phyloP scores from a whole-genome alignment of 2,888 invertebrate species.

The Seira ritae region DNA sequence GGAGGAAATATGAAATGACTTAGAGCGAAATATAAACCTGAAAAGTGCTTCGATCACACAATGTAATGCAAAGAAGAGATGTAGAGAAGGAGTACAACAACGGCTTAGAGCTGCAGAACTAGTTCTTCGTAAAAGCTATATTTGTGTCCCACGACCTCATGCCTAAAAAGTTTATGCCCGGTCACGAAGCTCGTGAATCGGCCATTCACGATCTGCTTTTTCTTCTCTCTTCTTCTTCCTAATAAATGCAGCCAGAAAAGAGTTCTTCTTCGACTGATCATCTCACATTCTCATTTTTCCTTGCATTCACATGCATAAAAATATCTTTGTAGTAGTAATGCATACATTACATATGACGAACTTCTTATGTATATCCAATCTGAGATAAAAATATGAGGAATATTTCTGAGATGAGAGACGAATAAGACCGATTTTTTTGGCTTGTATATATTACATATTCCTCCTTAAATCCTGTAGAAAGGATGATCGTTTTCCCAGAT shows the following conservation, averaged over 20 bases:
- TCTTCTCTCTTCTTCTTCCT: conserved; percentile 38
- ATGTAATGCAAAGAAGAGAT: background rate
- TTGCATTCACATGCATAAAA: background rate
- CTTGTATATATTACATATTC: background rate
- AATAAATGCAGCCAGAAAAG: conserved; percentile 46
- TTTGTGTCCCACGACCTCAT: conserved; percentile 71
- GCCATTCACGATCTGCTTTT: conserved; percentile 68
- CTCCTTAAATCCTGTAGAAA: background rate
- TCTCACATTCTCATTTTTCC: background rate
- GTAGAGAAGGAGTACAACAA: conserved; percentile 5
- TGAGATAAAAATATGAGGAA: background rate
- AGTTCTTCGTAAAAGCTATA: conserved; percentile 65
- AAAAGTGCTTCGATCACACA: conserved; percentile 13
- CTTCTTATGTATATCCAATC: background rate
- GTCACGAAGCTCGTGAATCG: conserved; percentile 71
- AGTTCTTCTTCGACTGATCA: conserved; percentile 27
- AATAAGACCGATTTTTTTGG: too few relatives aligned
- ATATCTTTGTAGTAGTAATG: background rate
- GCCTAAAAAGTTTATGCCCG: conserved; percentile 69
- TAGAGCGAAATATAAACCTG: conserved; percentile 26
- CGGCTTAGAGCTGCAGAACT: conserved; percentile 60
- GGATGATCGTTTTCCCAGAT: background rate
- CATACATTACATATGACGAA: too few relatives aligned
- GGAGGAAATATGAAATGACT: conserved; percentile 28
- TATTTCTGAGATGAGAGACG: background rate